These are phyloP conservation scores for Oryzias curvinotus DNA, from an alignment of 2,113 vertebrate genomes.

Conservation along the genomic window DNA sequence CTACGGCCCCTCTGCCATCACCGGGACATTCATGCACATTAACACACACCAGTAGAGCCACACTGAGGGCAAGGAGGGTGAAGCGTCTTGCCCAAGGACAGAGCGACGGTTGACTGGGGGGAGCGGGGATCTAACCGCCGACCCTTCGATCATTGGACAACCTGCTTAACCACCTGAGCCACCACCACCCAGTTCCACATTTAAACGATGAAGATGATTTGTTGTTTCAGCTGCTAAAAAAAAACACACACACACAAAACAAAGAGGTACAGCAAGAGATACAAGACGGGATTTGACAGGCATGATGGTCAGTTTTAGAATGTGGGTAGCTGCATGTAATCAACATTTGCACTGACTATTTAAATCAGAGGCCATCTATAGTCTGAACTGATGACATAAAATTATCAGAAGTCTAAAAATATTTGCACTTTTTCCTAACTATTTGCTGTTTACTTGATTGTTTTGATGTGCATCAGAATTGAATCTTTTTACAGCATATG, in stretches of 20 bases:
- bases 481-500: conserved; percentile 10
- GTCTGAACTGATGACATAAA: conserved; percentile 33
- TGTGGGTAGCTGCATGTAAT: conserved; percentile 54
- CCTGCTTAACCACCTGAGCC: too few relatives aligned
- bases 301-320: conserved; percentile 51
- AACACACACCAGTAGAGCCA: conserved; percentile 9
- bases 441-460: conserved; percentile 13
- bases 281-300: conserved; percentile 56
- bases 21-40: background rate
- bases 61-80: too few relatives aligned
- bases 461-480: conserved; percentile 4
- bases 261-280: conserved; percentile 17
- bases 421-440: background rate
- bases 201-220: conserved; percentile 38
- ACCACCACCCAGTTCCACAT: background rate
- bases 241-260: conserved; percentile 26
- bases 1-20: too few relatives aligned
- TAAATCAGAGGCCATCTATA: conserved; percentile 29
- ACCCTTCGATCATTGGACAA: too few relatives aligned
- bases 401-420: conserved; percentile 19
- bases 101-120: too few relatives aligned
- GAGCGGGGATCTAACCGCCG: too few relatives aligned
- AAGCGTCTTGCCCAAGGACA: too few relatives aligned
- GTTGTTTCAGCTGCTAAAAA: conserved; percentile 27
- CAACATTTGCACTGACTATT: conserved; percentile 67